A percentile compares a stretch with the other conserved stretches of the same genome.
Evolutionary conservation across 2,888 invertebrate genomes (phyloP).

Genomic region (Tetheella fluctuosa): DNA sequence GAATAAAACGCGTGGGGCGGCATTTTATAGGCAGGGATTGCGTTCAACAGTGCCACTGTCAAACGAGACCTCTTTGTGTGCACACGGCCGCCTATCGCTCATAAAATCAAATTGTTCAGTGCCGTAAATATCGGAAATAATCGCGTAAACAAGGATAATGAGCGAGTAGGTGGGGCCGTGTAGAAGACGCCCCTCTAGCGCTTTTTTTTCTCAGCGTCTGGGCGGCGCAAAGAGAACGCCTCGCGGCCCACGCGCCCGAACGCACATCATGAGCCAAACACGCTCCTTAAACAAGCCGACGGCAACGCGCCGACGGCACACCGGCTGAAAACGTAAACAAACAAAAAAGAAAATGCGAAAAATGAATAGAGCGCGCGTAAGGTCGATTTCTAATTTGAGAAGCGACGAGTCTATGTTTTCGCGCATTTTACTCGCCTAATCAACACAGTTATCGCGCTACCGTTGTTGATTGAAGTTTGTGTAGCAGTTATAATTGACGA

Average conservation of each 20-base stretch:
- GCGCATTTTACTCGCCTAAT: slow-evolving; percentile 19
- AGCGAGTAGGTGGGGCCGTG: slow-evolving; percentile 78
- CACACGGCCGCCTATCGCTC: slow-evolving; percentile 66
- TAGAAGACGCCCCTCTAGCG: slow-evolving; percentile 73
- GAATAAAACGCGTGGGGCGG: slow-evolving; percentile 75
- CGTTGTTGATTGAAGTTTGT: slow-evolving; percentile 1
- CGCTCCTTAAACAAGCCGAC: slow-evolving; percentile 68
- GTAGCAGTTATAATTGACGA: slow-evolving; percentile 9
- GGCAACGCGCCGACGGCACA: slow-evolving; percentile 65
- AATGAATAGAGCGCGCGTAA: slow-evolving; percentile 46
- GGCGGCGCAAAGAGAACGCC: slow-evolving; percentile 78
- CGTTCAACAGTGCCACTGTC: slow-evolving; percentile 73
- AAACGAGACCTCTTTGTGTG: slow-evolving; percentile 75
- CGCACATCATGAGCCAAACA: slow-evolving; percentile 66
- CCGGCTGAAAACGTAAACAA: slow-evolving; percentile 62
- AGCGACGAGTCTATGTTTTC: slow-evolving; percentile 24
- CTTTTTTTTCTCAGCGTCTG: slow-evolving; percentile 76
- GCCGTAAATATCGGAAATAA: slow-evolving; percentile 68
- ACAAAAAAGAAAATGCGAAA: slow-evolving; percentile 53
- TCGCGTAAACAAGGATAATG: slow-evolving; percentile 81
- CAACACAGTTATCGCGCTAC: slow-evolving; percentile 16
- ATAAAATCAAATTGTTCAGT: slow-evolving; percentile 66
- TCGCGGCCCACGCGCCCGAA: slow-evolving; percentile 74
- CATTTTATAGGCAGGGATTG: slow-evolving; percentile 78
- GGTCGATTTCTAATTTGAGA: slow-evolving; percentile 37